Evolutionary conservation across 2,888 invertebrate genomes (phyloP).

Genomic region (Tiliacea citrago): DNA sequence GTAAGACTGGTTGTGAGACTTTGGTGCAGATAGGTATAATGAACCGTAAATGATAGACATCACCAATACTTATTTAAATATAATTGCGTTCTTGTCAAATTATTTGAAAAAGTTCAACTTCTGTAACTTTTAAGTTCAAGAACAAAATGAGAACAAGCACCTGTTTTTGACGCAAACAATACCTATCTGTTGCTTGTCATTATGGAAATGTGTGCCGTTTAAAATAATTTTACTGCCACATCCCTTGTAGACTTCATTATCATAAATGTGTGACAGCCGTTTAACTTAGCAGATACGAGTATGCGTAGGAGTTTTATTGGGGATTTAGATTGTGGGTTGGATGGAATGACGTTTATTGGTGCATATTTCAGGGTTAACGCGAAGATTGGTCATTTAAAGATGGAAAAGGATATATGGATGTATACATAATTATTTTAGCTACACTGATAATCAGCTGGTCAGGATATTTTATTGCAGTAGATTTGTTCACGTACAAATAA

Average conservation of each 20-base stretch:
- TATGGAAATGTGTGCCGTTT: conserved; percentile 60
- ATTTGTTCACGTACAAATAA: too few relatives aligned
- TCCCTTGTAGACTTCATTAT: conserved; percentile 44
- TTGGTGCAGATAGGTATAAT: too few relatives aligned
- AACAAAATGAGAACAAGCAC: conserved; percentile 44
- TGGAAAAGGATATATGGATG: not conserved
- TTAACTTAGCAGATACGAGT: conserved; percentile 28
- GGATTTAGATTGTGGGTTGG: conserved; percentile 7
- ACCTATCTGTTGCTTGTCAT: conserved; percentile 62
- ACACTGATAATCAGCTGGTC: not conserved
- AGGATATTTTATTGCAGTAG: not conserved
- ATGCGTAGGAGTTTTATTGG: conserved; percentile 40
- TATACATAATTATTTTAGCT: not conserved
- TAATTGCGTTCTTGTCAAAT: not conserved
- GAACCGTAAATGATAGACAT: not conserved
- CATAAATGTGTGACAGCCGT: conserved; percentile 54
- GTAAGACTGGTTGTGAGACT: too few relatives aligned
- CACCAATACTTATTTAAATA: too few relatives aligned
- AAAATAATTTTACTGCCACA: conserved; percentile 55
- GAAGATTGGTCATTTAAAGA: conserved; percentile 6
- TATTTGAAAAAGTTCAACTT: conserved; percentile 26
- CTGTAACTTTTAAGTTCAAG: conserved; percentile 11
- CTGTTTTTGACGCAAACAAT: conserved; percentile 65
- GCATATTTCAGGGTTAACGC: conserved; percentile 8
- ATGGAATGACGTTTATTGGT: conserved; percentile 35